A percentile compares a stretch with the other conserved stretches of the same genome.
Conservation (phyloP, 1,140 invertebrate species). For the Drosophila persimilis region DNA sequence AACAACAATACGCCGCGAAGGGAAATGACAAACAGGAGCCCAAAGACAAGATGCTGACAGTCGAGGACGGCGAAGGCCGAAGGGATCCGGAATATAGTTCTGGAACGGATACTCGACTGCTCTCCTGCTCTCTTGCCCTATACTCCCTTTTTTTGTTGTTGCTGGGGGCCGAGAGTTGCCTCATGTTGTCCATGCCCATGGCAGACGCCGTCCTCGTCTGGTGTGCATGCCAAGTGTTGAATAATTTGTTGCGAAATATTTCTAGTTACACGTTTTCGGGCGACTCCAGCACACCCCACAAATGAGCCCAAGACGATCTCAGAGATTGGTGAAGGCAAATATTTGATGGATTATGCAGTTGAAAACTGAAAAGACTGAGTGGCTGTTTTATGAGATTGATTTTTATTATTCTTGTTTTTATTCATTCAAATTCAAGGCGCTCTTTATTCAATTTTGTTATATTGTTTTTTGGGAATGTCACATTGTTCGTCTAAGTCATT, state of each 20-base stretch:
- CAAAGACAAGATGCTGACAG: constrained; percentile 71
- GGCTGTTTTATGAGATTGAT: too few species aligned
- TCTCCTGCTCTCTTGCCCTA: too few species aligned
- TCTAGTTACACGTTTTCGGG: constrained; percentile 58
- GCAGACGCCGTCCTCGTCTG: constrained; percentile 17
- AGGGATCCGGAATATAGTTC: background rate
- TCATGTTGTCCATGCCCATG: constrained; percentile 53
- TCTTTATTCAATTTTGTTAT: too few species aligned
- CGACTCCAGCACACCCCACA: constrained; percentile 44
- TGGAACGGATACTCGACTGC: too few species aligned
- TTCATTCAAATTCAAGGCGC: too few species aligned
- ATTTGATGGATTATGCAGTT: background rate
- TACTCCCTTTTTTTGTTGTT: too few species aligned
- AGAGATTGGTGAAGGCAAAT: background rate
- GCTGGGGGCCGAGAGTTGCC: constrained; percentile 52
- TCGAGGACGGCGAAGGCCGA: background rate
- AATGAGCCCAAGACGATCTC: constrained; percentile 6
- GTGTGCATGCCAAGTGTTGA: constrained; percentile 77
- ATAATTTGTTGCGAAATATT: constrained; percentile 81
- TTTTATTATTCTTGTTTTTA: too few species aligned
- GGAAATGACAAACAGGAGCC: constrained; percentile 72
- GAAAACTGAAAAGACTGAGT: too few species aligned
- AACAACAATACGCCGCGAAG: constrained; percentile 55
- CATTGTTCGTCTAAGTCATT: background rate
- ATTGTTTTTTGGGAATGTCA: too few species aligned